phyloP scores from a whole-genome alignment of 2,113 vertebrate genomes.

The Phoxinus phoxinus region DNA sequence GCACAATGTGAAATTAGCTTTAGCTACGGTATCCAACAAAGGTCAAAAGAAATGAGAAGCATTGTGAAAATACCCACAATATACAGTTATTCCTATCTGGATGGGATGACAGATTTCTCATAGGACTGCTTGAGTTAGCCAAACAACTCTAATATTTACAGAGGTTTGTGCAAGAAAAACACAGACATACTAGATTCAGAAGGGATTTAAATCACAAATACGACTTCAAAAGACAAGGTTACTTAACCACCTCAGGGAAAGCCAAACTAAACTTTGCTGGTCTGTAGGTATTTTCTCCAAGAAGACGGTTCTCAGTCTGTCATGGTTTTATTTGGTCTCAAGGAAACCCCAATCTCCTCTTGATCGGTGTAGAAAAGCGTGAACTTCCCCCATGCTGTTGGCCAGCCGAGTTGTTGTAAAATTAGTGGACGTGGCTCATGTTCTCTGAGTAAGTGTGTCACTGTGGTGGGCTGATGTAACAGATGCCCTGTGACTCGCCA shows the following conservation, averaged over 20 bases:
- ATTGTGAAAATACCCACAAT: background rate
- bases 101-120: slow-evolving; percentile 12
- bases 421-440: slow-evolving; percentile 17
- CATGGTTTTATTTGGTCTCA: background rate
- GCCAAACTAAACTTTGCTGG: background rate
- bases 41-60: slow-evolving; percentile 5
- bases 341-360: background rate
- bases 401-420: background rate
- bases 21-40: background rate
- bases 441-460: slow-evolving; percentile 25
- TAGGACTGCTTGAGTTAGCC: background rate
- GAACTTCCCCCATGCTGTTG: background rate
- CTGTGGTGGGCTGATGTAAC: slow-evolving; percentile 15
- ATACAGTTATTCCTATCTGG: background rate
- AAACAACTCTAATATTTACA: slow-evolving; percentile 2
- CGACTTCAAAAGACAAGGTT: background rate
- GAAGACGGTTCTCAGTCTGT: background rate
- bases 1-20: slow-evolving; percentile 3
- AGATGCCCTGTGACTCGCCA: slow-evolving; percentile 12
- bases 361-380: slow-evolving; percentile 1
- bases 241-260: background rate
- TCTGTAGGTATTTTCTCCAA: background rate
- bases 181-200: background rate
- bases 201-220: background rate
- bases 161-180: background rate